Conservation (phyloP, 2,113 vertebrate genomes). For the Monarcha castaneiventris region DNA sequence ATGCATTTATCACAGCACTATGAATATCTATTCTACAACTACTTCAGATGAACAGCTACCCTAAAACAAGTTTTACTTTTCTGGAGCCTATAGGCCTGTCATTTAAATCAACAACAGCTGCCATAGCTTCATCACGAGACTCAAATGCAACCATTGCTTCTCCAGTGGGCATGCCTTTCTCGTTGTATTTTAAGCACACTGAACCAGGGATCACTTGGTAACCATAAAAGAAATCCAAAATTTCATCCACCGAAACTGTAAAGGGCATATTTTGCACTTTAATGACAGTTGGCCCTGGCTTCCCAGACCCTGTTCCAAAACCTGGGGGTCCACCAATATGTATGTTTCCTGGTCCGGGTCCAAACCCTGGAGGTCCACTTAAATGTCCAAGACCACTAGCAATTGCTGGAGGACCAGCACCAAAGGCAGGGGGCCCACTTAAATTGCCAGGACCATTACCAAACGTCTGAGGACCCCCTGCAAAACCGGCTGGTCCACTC, state of each 20-base stretch:
- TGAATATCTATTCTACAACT: constrained; percentile 73
- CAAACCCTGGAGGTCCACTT: constrained; percentile 77
- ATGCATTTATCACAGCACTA: constrained; percentile 81
- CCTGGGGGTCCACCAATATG: constrained; percentile 82
- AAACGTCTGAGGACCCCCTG: constrained; percentile 84
- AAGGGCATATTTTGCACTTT: constrained; percentile 99
- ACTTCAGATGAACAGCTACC: constrained; percentile 75
- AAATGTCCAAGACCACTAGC: constrained; percentile 78
- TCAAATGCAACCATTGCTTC: constrained; percentile 99
- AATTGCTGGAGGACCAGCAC: constrained; percentile 79
- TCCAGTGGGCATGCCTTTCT: constrained; percentile 96
- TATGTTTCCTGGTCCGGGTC: constrained; percentile 76
- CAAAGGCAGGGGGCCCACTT: constrained; percentile 83
- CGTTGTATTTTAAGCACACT: constrained; percentile 94
- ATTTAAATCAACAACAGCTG: constrained; percentile 96
- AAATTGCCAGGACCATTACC: constrained; percentile 82
- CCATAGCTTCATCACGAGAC: constrained; percentile 92
- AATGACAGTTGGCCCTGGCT: constrained; percentile 90
- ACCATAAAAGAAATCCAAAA: constrained; percentile 99
- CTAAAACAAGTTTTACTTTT: constrained; percentile 95
- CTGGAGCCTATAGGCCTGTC: constrained; percentile 96
- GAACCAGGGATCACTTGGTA: constrained; percentile 97
- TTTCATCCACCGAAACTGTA: constrained; percentile 96
- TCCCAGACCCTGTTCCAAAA: constrained; percentile 81
- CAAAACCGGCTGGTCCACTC: constrained; percentile 80